These are phyloP conservation scores for Cirrhinus mrigala DNA, from an alignment of 2,797 vertebrate genomes.

Conservation along the genomic window DNA sequence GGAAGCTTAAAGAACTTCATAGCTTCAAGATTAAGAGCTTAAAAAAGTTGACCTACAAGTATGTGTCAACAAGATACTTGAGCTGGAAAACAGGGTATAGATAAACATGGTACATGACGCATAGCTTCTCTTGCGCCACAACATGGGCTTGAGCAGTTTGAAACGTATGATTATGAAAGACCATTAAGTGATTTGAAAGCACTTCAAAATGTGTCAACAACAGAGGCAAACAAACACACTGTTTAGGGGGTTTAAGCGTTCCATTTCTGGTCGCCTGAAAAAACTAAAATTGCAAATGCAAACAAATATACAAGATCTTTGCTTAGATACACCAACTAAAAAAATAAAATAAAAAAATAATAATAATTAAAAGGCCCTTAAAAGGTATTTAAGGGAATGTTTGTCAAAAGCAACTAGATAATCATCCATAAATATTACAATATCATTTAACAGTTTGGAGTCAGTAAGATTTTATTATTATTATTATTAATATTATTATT, in stretches of 20 bases:
- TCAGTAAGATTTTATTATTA: no score
- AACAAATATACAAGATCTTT: not conserved
- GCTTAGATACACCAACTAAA: not conserved
- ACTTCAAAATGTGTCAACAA: conserved; percentile 19
- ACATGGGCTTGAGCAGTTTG: not conserved
- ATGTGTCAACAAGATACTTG: not conserved
- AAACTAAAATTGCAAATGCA: not conserved
- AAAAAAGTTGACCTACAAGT: conserved; percentile 10
- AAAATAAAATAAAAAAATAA: not conserved
- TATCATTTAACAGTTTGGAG: no score
- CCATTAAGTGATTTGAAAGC: conserved; percentile 7
- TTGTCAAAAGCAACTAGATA: no score
- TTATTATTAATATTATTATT: no score
- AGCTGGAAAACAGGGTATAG: conserved; percentile 10
- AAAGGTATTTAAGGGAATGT: no score
- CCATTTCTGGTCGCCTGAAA: not conserved
- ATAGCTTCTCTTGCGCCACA: not conserved
- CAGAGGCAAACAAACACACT: conserved; percentile 3
- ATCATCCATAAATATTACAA: no score
- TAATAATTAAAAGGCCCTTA: no score
- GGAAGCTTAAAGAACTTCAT: conserved; percentile 1
- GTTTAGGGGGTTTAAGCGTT: not conserved
- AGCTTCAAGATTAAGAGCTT: conserved; percentile 22
- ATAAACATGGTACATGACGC: not conserved
- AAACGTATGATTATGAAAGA: not conserved